Conservation (phyloP, 2,888 invertebrate genomes). For the Electrophaes corylata region DNA sequence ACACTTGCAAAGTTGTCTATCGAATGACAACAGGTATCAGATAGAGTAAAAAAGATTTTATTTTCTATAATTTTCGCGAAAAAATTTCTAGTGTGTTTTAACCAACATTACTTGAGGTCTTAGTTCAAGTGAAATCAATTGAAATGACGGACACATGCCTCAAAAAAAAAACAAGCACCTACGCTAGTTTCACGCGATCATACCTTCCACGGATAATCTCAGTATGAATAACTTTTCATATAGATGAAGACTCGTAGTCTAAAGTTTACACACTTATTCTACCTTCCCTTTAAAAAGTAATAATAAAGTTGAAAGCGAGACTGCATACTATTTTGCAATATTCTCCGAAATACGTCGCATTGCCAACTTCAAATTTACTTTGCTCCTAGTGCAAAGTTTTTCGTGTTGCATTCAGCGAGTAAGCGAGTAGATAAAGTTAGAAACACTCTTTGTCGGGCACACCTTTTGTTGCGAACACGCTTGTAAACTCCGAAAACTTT, state of each 20-base stretch:
- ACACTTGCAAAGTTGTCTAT: too few relatives aligned
- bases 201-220: too few relatives aligned
- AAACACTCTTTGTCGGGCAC: not conserved
- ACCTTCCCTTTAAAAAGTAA: constrained; percentile 24
- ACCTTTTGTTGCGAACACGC: constrained; percentile 3
- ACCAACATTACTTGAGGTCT: too few relatives aligned
- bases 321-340: constrained; percentile 24
- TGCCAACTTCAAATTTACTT: constrained; percentile 8
- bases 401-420: constrained; percentile 10
- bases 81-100: too few relatives aligned
- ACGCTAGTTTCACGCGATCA: too few relatives aligned
- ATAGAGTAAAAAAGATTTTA: too few relatives aligned
- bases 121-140: too few relatives aligned
- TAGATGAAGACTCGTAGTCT: not conserved
- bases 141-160: too few relatives aligned
- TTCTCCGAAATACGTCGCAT: constrained; percentile 8
- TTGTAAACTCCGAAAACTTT: not conserved
- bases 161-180: too few relatives aligned
- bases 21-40: too few relatives aligned
- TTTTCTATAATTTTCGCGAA: too few relatives aligned
- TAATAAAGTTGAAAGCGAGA: constrained; percentile 31
- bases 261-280: not conserved
- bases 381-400: constrained; percentile 11
- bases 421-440: constrained; percentile 9
- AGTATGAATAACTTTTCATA: not conserved